phyloP scores from a whole-genome alignment of 2,113 vertebrate genomes.

The Lipophrys pholis region DNA sequence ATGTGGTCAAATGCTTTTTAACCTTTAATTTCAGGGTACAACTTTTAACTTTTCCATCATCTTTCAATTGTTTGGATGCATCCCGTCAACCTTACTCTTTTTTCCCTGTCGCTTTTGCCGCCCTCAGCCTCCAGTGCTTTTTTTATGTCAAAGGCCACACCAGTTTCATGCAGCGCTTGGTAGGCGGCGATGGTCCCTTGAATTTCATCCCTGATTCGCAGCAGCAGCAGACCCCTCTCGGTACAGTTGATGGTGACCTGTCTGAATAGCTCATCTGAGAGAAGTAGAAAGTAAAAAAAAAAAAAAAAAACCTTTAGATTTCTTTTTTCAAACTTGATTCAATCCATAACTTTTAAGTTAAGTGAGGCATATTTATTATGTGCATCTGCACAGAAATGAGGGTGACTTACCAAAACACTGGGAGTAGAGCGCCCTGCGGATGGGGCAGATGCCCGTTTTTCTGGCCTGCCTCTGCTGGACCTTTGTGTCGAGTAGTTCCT shows the following conservation, averaged over 20 bases:
- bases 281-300: background rate
- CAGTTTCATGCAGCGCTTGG: conserved; percentile 90
- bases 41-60: too few relatives aligned
- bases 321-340: background rate
- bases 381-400: background rate
- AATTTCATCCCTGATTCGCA: conserved; percentile 92
- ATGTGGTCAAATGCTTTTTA: too few relatives aligned
- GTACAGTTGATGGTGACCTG: conserved; percentile 93
- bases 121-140: conserved; percentile 90
- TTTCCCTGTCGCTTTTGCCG: conserved; percentile 86
- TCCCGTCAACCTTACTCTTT: conserved; percentile 80
- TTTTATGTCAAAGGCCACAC: conserved; percentile 91
- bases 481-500: conserved; percentile 88
- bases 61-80: too few relatives aligned
- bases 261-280: conserved; percentile 94
- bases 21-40: too few relatives aligned
- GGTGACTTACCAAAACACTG: conserved; percentile 91
- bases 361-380: background rate
- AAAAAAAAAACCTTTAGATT: background rate
- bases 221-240: conserved; percentile 90
- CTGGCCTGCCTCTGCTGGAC: conserved; percentile 90
- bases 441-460: conserved; percentile 91
- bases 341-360: background rate
- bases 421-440: conserved; percentile 91
- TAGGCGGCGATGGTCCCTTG: conserved; percentile 89